Percentiles rank a stretch among this genome's conserved stretches.
phyloP scores from a whole-genome alignment of 2,888 invertebrate species.

The Macrosoma leucophasiata region DNA sequence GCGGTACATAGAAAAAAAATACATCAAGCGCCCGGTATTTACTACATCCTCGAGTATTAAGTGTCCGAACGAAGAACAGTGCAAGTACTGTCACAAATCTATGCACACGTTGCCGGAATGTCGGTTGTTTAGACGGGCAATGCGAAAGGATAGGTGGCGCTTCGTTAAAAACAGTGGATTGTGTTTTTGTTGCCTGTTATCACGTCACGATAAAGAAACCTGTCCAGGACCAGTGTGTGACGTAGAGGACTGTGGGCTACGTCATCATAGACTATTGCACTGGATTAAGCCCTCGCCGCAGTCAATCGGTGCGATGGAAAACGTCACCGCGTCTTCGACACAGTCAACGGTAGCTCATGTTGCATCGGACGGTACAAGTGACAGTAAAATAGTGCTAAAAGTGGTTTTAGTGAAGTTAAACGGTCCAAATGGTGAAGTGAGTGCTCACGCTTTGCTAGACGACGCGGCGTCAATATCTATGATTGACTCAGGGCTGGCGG shows the following conservation, averaged over 20 bases:
- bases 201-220: constrained; percentile 1
- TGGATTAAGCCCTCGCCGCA: constrained; percentile 6
- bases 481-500: constrained; percentile 5
- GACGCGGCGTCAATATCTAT: constrained; percentile 10
- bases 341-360: no score
- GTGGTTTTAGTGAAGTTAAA: constrained; percentile 5
- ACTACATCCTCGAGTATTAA: no score
- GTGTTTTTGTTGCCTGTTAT: no score
- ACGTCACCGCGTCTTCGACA: no score
- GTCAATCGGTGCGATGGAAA: no score
- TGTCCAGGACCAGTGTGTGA: constrained; percentile 14
- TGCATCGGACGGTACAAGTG: no score
- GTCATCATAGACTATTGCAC: constrained; percentile 19
- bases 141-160: constrained; percentile 4
- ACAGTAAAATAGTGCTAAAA: constrained; percentile 1
- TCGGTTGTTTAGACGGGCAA: no score
- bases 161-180: constrained; percentile 6
- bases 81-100: constrained; percentile 3
- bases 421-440: constrained; percentile 4
- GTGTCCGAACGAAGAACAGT: neutral
- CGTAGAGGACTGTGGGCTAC: constrained; percentile 14
- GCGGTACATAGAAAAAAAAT: neutral
- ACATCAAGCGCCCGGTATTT: constrained; percentile 5
- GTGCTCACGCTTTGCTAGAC: constrained; percentile 4
- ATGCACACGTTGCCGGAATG: constrained; percentile 5